A percentile compares a stretch with the other conserved stretches of the same genome.
Conservation (phyloP, 2,113 vertebrate species). For the Daphoenositta chrysoptera region DNA sequence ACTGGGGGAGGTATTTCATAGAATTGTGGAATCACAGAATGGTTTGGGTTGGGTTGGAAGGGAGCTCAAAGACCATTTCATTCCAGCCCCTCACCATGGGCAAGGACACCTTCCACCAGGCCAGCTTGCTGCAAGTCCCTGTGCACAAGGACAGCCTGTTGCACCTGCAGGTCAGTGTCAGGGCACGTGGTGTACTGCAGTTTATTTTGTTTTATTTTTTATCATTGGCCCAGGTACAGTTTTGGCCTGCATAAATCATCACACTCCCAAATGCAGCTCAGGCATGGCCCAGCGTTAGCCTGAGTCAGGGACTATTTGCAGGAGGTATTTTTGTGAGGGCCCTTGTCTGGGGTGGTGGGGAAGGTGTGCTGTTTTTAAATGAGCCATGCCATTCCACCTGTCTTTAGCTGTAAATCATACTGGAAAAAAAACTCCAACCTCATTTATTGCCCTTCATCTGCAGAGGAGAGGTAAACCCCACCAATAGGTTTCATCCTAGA, state of each 20-base stretch:
- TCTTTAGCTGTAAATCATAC: not conserved
- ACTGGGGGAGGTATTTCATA: not conserved
- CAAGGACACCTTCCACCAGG: not conserved
- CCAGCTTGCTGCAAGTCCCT: not conserved
- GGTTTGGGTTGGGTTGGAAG: not conserved
- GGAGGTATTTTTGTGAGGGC: not conserved
- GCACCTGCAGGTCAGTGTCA: not conserved
- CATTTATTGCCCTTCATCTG: not conserved
- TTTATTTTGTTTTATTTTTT: not conserved
- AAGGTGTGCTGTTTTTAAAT: not conserved
- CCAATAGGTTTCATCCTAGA: too few relatives aligned
- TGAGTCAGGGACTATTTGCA: not conserved
- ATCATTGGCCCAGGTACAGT: not conserved
- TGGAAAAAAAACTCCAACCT: not conserved
- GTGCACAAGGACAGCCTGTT: not conserved
- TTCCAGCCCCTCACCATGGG: too few relatives aligned
- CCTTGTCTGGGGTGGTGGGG: not conserved
- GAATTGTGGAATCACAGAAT: not conserved
- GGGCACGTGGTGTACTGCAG: not conserved
- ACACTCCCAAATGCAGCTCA: not conserved
- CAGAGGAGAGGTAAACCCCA: too few relatives aligned
- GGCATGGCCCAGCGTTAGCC: fast-evolving
- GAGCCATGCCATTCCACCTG: not conserved
- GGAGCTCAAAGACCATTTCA: not conserved
- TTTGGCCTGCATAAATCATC: not conserved